Evolutionary conservation across 2,888 invertebrate genomes (phyloP).

Genomic region (Dicyrtomina minuta): DNA sequence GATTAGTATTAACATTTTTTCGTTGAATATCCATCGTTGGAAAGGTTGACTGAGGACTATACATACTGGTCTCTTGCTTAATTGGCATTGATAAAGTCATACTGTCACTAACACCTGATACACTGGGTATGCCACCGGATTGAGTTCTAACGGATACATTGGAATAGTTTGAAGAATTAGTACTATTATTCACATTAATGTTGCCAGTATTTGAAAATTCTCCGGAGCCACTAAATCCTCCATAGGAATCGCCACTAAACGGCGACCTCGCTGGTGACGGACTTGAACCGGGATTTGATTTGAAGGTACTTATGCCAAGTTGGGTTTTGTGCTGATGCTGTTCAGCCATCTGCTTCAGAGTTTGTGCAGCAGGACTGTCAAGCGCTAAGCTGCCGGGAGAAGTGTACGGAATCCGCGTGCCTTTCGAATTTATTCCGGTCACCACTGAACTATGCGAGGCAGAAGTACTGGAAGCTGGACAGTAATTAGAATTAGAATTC

Average conservation of each 20-base stretch:
- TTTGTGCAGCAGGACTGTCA: slow-evolving; percentile 85
- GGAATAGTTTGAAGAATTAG: slow-evolving; percentile 13
- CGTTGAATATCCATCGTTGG: slow-evolving; percentile 31
- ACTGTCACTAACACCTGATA: slow-evolving; percentile 14
- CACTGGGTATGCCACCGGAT: slow-evolving; percentile 23
- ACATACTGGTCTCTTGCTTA: slow-evolving; percentile 34
- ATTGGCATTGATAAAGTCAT: slow-evolving; percentile 24
- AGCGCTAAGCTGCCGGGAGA: slow-evolving; percentile 49
- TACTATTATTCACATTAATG: slow-evolving; percentile 5
- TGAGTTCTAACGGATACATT: slow-evolving; percentile 32
- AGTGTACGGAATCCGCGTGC: slow-evolving; percentile 50
- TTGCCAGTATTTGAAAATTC: slow-evolving; percentile 9
- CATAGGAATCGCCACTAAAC: slow-evolving; percentile 21
- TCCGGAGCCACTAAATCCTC: slow-evolving; percentile 1
- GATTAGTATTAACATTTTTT: slow-evolving; percentile 29
- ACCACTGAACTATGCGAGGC: neutral
- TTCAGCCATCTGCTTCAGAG: slow-evolving; percentile 94
- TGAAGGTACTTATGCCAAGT: slow-evolving; percentile 35
- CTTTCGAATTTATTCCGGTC: slow-evolving; percentile 36
- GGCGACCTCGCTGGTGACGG: slow-evolving; percentile 43
- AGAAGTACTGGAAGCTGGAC: slow-evolving; percentile 28
- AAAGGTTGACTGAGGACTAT: slow-evolving; percentile 28
- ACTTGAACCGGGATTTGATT: slow-evolving; percentile 27
- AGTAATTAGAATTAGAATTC: slow-evolving; percentile 30
- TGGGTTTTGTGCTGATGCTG: slow-evolving; percentile 87